These are phyloP conservation scores for Saccostrea echinata DNA, from an alignment of 1,140 invertebrate species.

Conservation along the genomic window DNA sequence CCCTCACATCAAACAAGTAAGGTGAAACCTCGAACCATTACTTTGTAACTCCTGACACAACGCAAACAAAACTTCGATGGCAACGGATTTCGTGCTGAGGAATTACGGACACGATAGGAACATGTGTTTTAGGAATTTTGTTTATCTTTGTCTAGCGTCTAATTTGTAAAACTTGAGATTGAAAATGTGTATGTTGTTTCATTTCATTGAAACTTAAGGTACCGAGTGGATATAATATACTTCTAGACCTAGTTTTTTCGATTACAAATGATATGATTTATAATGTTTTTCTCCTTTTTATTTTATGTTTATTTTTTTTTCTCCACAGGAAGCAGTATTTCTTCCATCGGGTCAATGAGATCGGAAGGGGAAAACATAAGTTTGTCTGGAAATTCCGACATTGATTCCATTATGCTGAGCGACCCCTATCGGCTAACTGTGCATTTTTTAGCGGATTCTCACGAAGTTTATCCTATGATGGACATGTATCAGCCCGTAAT, in stretches of 20 bases:
- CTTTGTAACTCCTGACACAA: not conserved
- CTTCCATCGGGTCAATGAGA: conserved; percentile 61
- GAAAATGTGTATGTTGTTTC: not conserved
- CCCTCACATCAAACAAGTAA: not conserved
- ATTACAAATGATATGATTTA: too few relatives aligned
- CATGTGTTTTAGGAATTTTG: conserved; percentile 26
- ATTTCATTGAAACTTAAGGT: not conserved
- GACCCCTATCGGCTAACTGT: conserved; percentile 62
- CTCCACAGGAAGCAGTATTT: conserved; percentile 64
- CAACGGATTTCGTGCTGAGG: not conserved
- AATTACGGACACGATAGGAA: not conserved
- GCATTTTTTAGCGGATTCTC: conserved; percentile 63
- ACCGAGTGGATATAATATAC: not conserved
- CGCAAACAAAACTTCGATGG: not conserved
- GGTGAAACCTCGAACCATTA: not conserved
- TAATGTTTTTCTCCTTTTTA: not conserved
- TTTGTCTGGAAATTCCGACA: conserved; percentile 61
- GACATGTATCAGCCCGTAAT: conserved; percentile 71
- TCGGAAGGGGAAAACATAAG: conserved; percentile 62
- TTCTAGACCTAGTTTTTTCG: too few relatives aligned
- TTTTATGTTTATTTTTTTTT: not conserved
- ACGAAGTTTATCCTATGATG: conserved; percentile 64
- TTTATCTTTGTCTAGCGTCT: conserved; percentile 26
- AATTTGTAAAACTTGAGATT: conserved; percentile 12
- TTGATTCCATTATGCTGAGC: conserved; percentile 62